Evolutionary conservation across 1,140 invertebrate species (phyloP).

Genomic region (Monomorium pharaonis): DNA sequence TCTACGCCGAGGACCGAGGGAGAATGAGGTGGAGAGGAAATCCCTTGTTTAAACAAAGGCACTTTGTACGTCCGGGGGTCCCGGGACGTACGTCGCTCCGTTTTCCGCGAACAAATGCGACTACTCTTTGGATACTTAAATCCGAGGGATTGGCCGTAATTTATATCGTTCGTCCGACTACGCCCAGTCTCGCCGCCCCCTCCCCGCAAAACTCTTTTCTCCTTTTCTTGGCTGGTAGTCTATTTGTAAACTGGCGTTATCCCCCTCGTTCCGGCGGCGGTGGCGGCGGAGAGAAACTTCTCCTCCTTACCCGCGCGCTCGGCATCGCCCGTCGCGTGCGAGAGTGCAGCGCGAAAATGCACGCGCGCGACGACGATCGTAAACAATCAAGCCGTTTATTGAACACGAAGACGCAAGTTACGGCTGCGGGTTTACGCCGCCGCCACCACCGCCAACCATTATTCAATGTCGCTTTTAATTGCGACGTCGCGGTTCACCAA

Average conservation of each 20-base stretch:
- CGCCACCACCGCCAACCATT: slow-evolving; percentile 26
- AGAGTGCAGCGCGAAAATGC: slow-evolving; percentile 17
- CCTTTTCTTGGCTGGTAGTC: slow-evolving; percentile 41
- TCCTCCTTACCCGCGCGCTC: neutral
- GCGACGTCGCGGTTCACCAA: slow-evolving; percentile 50
- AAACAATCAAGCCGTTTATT: slow-evolving; percentile 55
- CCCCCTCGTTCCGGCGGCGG: neutral
- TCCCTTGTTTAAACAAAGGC: slow-evolving; percentile 74
- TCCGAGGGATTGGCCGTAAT: slow-evolving; percentile 73
- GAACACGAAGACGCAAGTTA: slow-evolving; percentile 44
- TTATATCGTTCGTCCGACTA: slow-evolving; percentile 71
- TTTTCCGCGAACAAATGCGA: slow-evolving; percentile 73
- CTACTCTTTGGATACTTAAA: slow-evolving; percentile 76
- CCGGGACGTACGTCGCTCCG: slow-evolving; percentile 67
- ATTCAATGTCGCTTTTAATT: slow-evolving; percentile 58
- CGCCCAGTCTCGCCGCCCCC: neutral
- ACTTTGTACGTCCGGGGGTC: slow-evolving; percentile 67
- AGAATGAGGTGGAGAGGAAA: slow-evolving; percentile 62
- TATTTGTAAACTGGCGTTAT: slow-evolving; percentile 55
- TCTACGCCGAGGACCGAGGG: slow-evolving; percentile 28
- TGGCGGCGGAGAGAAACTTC: too few species aligned
- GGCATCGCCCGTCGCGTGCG: neutral
- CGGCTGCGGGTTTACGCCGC: neutral
- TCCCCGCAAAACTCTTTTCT: slow-evolving; percentile 46
- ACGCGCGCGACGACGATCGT: slow-evolving; percentile 50